Conservation (phyloP, 2,113 vertebrate genomes). For the Mormyrus iriodes region DNA sequence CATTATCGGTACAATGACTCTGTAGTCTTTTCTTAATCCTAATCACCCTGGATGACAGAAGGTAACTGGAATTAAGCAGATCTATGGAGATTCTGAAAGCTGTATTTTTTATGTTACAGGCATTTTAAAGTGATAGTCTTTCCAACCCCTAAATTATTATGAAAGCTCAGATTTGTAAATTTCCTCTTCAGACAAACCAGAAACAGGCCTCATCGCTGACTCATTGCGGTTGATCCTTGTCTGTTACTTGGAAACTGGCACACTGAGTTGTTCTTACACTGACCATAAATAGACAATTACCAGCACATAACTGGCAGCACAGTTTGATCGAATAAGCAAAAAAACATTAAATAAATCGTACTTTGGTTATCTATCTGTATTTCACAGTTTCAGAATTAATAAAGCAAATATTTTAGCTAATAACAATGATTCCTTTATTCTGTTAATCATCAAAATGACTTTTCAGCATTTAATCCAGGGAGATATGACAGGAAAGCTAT, state of each 20-base stretch:
- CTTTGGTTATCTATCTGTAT: neutral
- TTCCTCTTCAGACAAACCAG: neutral
- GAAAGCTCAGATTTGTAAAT: neutral
- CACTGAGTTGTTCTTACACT: neutral
- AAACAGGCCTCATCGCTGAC: neutral
- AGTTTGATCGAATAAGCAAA: neutral
- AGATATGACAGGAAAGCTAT: no score
- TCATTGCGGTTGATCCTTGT: neutral
- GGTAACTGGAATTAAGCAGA: neutral
- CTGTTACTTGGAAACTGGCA: slow-evolving; percentile 7
- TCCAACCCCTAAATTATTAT: neutral
- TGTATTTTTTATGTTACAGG: neutral
- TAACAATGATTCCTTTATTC: neutral
- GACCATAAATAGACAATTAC: slow-evolving; percentile 3
- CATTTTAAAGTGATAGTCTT: neutral
- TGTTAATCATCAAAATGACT: neutral
- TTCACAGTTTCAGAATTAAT: neutral
- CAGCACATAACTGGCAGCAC: neutral
- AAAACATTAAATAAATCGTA: neutral
- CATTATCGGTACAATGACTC: neutral
- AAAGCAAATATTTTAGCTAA: neutral
- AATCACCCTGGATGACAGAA: neutral
- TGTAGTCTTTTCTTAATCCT: neutral
- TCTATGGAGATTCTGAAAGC: neutral
- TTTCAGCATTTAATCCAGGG: neutral